Percentiles rank a stretch among this genome's conserved stretches.
Conservation (phyloP, 2,113 vertebrate genomes). For the Phaethornis superciliosus region DNA sequence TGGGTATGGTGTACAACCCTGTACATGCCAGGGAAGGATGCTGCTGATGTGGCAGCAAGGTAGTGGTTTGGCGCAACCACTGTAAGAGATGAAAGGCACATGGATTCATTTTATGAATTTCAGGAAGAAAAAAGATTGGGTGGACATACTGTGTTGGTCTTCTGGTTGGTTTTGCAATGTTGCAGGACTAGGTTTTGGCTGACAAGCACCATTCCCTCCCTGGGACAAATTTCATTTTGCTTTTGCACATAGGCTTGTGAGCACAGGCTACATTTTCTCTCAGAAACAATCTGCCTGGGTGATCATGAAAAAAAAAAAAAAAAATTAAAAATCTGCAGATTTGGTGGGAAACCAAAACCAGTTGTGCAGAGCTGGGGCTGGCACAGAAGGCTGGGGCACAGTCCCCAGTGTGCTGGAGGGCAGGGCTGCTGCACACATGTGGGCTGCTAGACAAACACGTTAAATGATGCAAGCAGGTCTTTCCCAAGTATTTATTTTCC, state of each 20-base stretch:
- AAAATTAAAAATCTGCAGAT: not conserved
- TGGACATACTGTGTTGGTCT: not conserved
- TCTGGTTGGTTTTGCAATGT: not conserved
- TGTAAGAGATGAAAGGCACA: not conserved
- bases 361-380: not conserved
- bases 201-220: not conserved
- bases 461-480: not conserved
- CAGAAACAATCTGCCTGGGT: not conserved
- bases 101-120: not conserved
- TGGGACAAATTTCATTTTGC: not conserved
- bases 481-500: not conserved
- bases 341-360: not conserved
- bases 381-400: not conserved
- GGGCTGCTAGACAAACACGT: not conserved
- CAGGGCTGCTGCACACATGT: not conserved
- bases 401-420: fast-evolving
- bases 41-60: not conserved
- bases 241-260: not conserved
- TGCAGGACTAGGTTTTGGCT: not conserved
- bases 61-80: not conserved
- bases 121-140: fast-evolving
- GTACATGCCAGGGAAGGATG: not conserved
- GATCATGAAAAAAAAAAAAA: not conserved
- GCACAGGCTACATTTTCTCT: not conserved
- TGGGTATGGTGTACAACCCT: not conserved